Evolutionary conservation across 92 coral and sea anemone genomes (phyloP).

Genomic region (Porites lobata): DNA sequence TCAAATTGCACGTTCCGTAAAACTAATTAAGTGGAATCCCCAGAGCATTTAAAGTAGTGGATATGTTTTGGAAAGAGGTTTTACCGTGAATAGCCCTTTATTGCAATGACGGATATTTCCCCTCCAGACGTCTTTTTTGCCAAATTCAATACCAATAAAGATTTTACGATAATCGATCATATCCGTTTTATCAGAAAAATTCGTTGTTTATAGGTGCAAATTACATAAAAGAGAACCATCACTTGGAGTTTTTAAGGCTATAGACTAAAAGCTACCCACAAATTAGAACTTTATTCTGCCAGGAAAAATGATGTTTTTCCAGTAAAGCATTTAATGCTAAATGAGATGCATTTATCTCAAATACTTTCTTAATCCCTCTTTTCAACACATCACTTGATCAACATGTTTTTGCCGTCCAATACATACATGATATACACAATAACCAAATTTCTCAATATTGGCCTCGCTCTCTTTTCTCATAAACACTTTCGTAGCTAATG

Average conservation of each 20-base stretch:
- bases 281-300: not conserved
- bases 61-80: no score
- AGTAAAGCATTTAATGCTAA: not conserved
- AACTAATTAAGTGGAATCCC: no score
- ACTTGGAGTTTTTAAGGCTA: conserved; percentile 9
- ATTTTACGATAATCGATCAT: not conserved
- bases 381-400: not conserved
- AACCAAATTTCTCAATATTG: no score
- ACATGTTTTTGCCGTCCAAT: no score
- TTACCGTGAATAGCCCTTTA: not conserved
- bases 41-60: no score
- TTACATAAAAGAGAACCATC: not conserved
- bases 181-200: not conserved
- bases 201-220: not conserved
- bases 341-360: not conserved
- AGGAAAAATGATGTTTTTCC: not conserved
- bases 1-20: no score
- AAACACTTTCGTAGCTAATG: no score
- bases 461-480: no score
- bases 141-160: conserved; percentile 9
- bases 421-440: no score
- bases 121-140: not conserved
- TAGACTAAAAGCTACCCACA: not conserved
- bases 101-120: not conserved
- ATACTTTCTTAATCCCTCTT: not conserved